Conservation (phyloP, 2,797 vertebrate species). For the Potorous gilbertii region DNA sequence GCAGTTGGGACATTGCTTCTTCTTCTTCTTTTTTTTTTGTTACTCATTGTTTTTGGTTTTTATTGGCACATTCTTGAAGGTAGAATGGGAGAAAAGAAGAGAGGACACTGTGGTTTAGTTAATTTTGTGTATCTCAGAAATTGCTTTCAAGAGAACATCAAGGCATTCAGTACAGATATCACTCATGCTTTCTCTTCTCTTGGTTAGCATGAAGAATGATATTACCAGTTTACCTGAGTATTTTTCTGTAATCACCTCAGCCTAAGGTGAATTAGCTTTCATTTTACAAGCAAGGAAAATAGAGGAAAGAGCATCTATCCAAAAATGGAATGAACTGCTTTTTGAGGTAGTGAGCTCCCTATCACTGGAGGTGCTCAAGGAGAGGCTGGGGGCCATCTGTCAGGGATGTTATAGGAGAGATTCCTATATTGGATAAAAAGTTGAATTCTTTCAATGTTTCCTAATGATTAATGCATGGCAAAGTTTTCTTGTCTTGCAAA, state of each 20-base stretch:
- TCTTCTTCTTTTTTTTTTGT: not conserved
- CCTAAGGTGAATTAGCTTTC: not conserved
- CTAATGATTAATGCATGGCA: not conserved
- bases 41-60: slow-evolving; percentile 28
- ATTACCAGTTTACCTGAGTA: not conserved
- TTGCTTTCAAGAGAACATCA: slow-evolving; percentile 22
- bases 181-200: not conserved
- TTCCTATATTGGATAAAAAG: not conserved
- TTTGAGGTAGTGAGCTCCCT: not conserved
- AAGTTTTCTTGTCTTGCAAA: not conserved
- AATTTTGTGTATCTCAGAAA: slow-evolving; percentile 8
- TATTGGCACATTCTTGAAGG: slow-evolving; percentile 47
- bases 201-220: not conserved
- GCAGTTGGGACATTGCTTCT: not conserved
- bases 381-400: too few relatives aligned
- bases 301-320: not conserved
- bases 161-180: not conserved
- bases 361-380: not conserved
- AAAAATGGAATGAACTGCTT: not conserved
- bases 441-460: not conserved
- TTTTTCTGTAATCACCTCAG: not conserved
- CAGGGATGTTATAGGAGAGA: not conserved
- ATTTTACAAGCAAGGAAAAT: not conserved
- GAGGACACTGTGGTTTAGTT: slow-evolving; percentile 22
- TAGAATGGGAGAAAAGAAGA: slow-evolving; percentile 21